Conservation (phyloP, 2,113 vertebrate genomes). For the Melierax canorus region DNA sequence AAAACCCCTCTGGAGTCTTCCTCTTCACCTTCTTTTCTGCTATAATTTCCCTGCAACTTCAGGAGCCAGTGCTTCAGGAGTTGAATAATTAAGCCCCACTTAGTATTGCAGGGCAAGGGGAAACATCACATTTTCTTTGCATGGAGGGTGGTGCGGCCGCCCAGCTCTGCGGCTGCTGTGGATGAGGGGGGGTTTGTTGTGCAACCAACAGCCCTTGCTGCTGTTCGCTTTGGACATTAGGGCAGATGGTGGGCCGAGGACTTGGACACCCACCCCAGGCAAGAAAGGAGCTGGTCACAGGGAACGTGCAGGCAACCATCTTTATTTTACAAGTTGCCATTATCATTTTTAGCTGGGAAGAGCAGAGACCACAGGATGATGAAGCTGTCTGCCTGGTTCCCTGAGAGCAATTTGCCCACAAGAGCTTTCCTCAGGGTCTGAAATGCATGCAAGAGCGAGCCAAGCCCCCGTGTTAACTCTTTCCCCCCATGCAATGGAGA, state of each 20-base stretch:
- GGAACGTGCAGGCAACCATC: fast-evolving
- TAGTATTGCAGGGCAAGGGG: fast-evolving
- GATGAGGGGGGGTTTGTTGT: not conserved
- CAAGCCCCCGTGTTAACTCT: not conserved
- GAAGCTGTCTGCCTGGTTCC: not conserved
- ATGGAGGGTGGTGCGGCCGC: not conserved
- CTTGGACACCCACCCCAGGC: not conserved
- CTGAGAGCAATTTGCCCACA: not conserved
- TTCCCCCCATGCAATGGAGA: not conserved
- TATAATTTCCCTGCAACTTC: not conserved
- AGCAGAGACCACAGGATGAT: not conserved
- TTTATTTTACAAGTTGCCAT: not conserved
- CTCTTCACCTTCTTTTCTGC: not conserved
- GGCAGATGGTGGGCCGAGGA: not conserved
- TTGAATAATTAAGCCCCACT: not conserved
- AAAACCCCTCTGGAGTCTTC: not conserved
- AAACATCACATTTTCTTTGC: not conserved
- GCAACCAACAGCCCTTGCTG: not conserved
- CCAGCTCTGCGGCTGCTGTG: not conserved
- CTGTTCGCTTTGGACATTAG: not conserved
- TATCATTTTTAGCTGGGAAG: not conserved
- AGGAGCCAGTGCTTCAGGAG: not conserved
- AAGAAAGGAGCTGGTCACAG: not conserved
- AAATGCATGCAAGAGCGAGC: fast-evolving
- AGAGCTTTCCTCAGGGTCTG: not conserved